Percentiles rank a stretch among this genome's conserved stretches.
phyloP scores from a whole-genome alignment of 1,140 invertebrate genomes.

The Drosophila yakuba region DNA sequence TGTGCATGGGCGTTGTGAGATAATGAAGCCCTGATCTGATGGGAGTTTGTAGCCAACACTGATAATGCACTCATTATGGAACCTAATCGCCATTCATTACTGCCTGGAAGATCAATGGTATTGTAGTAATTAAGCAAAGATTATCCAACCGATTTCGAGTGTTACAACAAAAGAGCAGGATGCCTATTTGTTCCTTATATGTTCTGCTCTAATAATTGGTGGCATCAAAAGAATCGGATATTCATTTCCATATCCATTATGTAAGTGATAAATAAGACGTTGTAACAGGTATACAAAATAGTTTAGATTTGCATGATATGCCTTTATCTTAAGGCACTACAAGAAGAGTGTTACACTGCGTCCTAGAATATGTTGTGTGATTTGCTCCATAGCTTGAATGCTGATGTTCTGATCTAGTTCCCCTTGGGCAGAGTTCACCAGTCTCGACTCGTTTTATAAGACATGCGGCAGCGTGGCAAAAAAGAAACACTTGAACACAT shows the following conservation, averaged over 20 bases:
- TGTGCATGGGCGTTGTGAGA: slow-evolving; percentile 3
- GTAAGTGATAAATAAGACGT: too few species aligned
- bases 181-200: background rate
- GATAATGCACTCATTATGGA: slow-evolving; percentile 6
- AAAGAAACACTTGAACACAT: slow-evolving; percentile 37
- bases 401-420: slow-evolving; percentile 8
- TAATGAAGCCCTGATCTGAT: slow-evolving; percentile 19
- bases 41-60: background rate
- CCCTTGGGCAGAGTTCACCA: slow-evolving; percentile 10
- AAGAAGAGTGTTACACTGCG: background rate
- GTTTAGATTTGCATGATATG: too few species aligned
- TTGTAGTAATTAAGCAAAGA: background rate
- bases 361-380: background rate
- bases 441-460: slow-evolving; percentile 33
- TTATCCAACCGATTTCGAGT: background rate
- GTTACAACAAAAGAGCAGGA: background rate
- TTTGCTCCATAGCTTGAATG: background rate
- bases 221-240: too few species aligned
- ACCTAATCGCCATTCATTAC: background rate
- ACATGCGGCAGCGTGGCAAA: slow-evolving; percentile 6
- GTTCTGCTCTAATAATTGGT: background rate
- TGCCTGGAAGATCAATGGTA: background rate
- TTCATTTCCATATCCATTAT: too few species aligned
- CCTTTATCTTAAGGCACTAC: background rate
- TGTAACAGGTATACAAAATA: too few species aligned